A percentile compares a stretch with the other conserved stretches of the same genome.
These are phyloP conservation scores for Zele albiditarsus DNA, from an alignment of 2,888 invertebrate species.

Conservation along the genomic window DNA sequence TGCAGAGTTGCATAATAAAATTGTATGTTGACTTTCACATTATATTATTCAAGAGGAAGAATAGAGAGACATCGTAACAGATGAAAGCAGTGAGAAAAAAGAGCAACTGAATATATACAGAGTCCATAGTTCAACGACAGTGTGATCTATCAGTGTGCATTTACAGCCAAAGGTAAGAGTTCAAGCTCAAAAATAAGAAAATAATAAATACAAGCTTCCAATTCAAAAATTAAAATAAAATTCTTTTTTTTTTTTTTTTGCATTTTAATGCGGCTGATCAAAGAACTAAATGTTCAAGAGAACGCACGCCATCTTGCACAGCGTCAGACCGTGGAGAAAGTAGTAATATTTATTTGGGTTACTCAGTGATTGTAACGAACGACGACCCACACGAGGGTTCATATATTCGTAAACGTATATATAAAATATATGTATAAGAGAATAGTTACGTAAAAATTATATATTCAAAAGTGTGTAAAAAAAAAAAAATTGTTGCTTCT, in stretches of 20 bases:
- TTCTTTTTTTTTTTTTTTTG: background rate
- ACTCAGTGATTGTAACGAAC: constrained; percentile 39
- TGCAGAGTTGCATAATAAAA: constrained; percentile 14
- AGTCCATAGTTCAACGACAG: background rate
- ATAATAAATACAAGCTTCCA: background rate
- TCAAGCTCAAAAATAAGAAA: background rate
- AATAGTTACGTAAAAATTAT: constrained; percentile 46
- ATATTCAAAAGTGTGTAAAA: background rate
- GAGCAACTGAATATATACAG: background rate
- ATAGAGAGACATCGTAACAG: background rate
- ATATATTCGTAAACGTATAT: background rate
- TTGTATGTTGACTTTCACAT: background rate
- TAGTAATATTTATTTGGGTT: constrained; percentile 59
- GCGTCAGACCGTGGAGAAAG: constrained; percentile 57
- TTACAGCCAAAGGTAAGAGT: background rate
- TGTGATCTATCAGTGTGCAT: background rate
- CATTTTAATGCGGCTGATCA: background rate
- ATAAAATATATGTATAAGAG: constrained; percentile 15
- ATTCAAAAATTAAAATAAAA: background rate
- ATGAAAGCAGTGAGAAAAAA: background rate
- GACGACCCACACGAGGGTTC: constrained; percentile 15
- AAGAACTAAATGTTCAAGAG: constrained; percentile 27
- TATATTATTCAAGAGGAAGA: constrained; percentile 2
- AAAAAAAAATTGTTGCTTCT: background rate
- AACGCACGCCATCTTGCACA: background rate